Conservation (phyloP, 2,888 invertebrate species). For the Bedellia somnulentella region DNA sequence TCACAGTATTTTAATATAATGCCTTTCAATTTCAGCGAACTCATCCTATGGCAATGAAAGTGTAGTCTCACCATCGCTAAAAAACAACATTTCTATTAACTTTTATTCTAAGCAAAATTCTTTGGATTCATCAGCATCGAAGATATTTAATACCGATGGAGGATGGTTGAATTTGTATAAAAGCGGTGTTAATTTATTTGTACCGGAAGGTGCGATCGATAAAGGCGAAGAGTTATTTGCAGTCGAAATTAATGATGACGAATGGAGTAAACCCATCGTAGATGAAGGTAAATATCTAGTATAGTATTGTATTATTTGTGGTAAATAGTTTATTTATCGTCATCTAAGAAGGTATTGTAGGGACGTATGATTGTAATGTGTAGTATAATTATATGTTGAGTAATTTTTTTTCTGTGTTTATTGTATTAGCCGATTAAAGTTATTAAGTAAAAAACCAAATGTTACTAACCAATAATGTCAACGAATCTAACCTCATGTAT, state of each 20-base stretch:
- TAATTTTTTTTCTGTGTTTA: too few relatives aligned
- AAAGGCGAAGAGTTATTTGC: conserved; percentile 83
- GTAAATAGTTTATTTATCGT: too few relatives aligned
- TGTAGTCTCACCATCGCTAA: conserved; percentile 47
- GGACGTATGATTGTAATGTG: too few relatives aligned
- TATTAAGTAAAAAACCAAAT: too few relatives aligned
- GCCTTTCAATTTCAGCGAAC: conserved; percentile 28
- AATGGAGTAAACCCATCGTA: conserved; percentile 83
- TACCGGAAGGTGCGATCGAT: conserved; percentile 88
- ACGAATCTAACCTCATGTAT: too few relatives aligned
- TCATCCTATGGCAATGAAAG: conserved; percentile 52
- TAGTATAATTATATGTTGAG: too few relatives aligned
- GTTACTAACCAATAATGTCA: too few relatives aligned
- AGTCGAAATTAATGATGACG: conserved; percentile 86
- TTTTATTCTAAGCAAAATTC: conserved; percentile 11
- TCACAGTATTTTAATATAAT: background rate
- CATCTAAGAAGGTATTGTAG: too few relatives aligned
- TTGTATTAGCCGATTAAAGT: too few relatives aligned
- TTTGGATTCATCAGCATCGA: conserved; percentile 42
- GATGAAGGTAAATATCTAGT: conserved; percentile 62
- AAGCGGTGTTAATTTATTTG: conserved; percentile 78
- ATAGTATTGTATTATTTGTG: too few relatives aligned
- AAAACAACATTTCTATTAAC: conserved; percentile 29
- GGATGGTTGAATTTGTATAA: conserved; percentile 69
- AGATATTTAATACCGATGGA: conserved; percentile 59